A percentile compares a stretch with the other conserved stretches of the same genome.
These are phyloP conservation scores for Oophaga sylvatica DNA, from an alignment of 2,797 vertebrate species.

Conservation along the genomic window DNA sequence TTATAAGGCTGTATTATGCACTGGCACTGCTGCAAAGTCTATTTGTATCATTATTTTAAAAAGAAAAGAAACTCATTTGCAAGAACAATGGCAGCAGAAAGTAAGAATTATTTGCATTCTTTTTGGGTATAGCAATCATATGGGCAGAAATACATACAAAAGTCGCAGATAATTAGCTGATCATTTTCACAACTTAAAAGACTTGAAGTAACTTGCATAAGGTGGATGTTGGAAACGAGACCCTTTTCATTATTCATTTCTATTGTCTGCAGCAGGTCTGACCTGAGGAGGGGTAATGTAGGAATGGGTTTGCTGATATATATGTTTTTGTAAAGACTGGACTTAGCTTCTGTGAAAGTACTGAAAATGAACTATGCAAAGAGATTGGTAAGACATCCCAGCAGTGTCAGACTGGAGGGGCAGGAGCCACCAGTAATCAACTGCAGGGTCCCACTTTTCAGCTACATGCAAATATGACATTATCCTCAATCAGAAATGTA, in stretches of 20 bases:
- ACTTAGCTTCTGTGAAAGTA: neutral
- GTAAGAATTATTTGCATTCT: slow-evolving; percentile 46
- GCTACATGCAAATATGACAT: no score
- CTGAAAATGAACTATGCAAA: neutral
- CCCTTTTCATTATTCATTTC: neutral
- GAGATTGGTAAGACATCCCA: neutral
- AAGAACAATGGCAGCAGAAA: slow-evolving; percentile 46
- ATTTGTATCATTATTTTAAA: slow-evolving; percentile 58
- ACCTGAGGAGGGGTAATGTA: neutral
- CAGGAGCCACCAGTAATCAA: no score
- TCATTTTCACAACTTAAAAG: slow-evolving; percentile 26
- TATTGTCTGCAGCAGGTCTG: neutral
- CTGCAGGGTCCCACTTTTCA: no score
- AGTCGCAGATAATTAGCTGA: neutral
- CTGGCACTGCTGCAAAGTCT: slow-evolving; percentile 46
- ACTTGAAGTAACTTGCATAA: neutral
- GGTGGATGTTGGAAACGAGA: neutral
- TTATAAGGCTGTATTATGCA: slow-evolving; percentile 54
- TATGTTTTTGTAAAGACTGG: neutral
- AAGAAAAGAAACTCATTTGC: slow-evolving; percentile 52
- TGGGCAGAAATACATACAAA: neutral
- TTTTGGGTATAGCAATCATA: slow-evolving; percentile 41
- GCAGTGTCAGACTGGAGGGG: no score
- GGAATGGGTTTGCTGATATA: neutral
- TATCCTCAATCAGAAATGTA: no score